Evolutionary conservation across 2,113 vertebrate species (phyloP), one percentile per base, ranked within the genome.

Genomic region (Pitta sordida): DNA sequence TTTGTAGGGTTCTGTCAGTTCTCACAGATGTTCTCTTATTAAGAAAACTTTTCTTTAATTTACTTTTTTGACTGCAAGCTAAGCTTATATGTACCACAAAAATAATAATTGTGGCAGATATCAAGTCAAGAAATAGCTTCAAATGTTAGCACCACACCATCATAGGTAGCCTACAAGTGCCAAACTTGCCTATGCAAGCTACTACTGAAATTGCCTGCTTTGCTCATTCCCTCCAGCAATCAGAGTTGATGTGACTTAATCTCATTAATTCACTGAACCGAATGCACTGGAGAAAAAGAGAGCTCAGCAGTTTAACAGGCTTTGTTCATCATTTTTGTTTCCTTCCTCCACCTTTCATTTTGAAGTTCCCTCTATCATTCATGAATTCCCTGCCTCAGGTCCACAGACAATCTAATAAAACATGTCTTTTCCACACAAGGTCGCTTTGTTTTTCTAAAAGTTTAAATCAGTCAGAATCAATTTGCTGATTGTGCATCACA

Each of bases 221-320:
- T 85, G 70, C 59, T 74, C 55, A 83, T 88, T 65, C 70, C 67
- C 86, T 90, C 53, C 71, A 93, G 85, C 51, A n/a, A 64, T 67
- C 59, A 55, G 32, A 75, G 46, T 43, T 58, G 51, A 91, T 88
- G 82, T 73, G 59, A 86, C 75, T 85, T 94, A 90, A 95, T 85
- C 90, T 86, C 58, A 93, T 94, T 95, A 94, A 94, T 70, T 88
- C 90, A 94, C 36, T 63, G 59, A 91, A 37, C 70, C 83, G 75
- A 93, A 94, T 46, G 67, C 67, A 90, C 53, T 59, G 34, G 51
- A 91, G 75, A 62, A 90, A 95, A 69, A 65, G 60, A 89, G 22
- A 62, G 32, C 34, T 96, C 95, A 93, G 92, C 88, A 91, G 41
- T 90, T 96, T 83, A 91, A 86, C 46, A 85, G 48, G 82, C 59